Evolutionary conservation across 2,113 vertebrate genomes (phyloP), one percentile per base, ranked within the genome.

Genomic region (Salvelinus sp.): DNA sequence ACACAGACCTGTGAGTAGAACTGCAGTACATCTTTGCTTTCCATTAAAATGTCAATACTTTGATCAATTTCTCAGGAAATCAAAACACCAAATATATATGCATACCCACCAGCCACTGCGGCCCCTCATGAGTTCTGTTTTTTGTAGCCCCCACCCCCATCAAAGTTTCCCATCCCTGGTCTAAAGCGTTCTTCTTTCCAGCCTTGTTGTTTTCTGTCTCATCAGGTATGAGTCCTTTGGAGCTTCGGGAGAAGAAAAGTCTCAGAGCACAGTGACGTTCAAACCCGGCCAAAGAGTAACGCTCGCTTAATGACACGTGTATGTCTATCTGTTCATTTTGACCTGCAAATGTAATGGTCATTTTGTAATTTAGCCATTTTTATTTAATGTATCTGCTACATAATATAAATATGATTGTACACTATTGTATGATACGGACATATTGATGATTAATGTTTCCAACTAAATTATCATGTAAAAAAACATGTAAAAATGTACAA

Each of bases 271-370:
- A 3, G 63, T 88, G 85, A 70, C 83, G 0, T 92, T 95, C 71
- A 94, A 88, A 89, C 92, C 95, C 80, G 96, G 95, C 86, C 96
- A 97, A 69, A 95, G 94, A 92, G 95, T 98, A 0, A 98, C 97
- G 58, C 88, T 99, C 85, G 97, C 97, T 16, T 98, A 92, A 92
- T 57, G 14, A 69, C 44, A 78, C 1, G 64, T n/a, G n/a, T n/a
- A 22, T 63, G 62, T 27, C 7, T 28, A 5, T 66, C 9, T 14
- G 22, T 14, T 28, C 0, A 28, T 30, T 66, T 66, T 63, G 62
- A 7, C 22, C 22, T 63, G 22, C 7, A 7, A 25, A 23, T 63
- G 5, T 25, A 44, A 22, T 63, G 22, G 5, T 63, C 25, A 25
- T 63, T n/a, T 10, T 63, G 22, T 63, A 63, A 63, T 63, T 10